These are phyloP conservation scores for Grapholita molesta DNA, from an alignment of 1,140 invertebrate genomes.

Conservation along the genomic window DNA sequence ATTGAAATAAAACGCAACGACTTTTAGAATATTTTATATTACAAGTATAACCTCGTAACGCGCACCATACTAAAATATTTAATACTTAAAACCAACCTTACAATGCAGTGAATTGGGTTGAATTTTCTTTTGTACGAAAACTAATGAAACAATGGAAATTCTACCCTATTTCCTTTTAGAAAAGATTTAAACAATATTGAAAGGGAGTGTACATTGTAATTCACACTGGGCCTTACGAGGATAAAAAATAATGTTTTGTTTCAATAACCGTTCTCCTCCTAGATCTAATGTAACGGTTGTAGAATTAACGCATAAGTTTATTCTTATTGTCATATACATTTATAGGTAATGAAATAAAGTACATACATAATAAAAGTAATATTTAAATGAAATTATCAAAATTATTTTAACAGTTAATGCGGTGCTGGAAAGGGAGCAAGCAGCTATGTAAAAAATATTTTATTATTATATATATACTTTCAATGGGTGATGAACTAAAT, in stretches of 20 bases:
- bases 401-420: neutral
- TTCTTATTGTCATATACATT: neutral
- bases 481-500: neutral
- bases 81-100: no score
- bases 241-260: neutral
- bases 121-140: no score
- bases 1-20: neutral
- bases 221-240: no score
- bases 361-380: slow-evolving; percentile 6
- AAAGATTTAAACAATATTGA: no score
- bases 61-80: no score
- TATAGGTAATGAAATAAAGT: neutral
- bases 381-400: neutral
- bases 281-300: neutral
- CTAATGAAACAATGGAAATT: no score
- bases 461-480: neutral
- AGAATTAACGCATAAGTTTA: neutral
- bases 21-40: neutral
- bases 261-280: neutral
- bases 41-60: no score
- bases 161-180: no score
- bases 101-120: no score
- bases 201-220: no score
- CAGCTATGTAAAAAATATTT: slow-evolving; percentile 5
- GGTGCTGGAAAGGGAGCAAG: slow-evolving; percentile 1